Evolutionary conservation across 2,888 invertebrate genomes (phyloP), one percentile per base, ranked within the genome.

Genomic region (Minunthozetes semirufus): DNA sequence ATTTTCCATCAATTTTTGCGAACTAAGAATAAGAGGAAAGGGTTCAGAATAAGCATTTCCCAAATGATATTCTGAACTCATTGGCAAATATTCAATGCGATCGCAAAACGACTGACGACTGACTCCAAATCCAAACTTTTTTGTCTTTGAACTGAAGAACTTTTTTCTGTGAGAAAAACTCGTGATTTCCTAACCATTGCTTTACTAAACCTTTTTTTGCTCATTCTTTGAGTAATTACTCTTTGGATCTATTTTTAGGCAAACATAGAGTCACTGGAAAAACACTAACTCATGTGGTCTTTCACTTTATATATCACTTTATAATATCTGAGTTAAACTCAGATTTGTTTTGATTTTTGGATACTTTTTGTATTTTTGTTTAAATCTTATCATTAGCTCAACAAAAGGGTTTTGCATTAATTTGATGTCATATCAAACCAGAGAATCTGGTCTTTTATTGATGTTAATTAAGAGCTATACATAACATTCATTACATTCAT

Each of bases 71-170:
- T 46, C 6, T 70, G 48, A 70, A 70, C 46, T 48, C 48, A 70
- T 70, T 70, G 70, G 70, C 70, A 70, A 70, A 46, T 70, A 25
- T 70, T 70, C 70, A 70, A 70, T 70, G 22, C 19, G 19, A 15
- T 33, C 4, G 5, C 29, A 61, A 17, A 15, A 27, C 29, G 13
- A 29, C 29, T 61, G 27, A 61, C n/a, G 38, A 19, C 63, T 66
- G n/a, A 38, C 27, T 66, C 11, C n/a, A 33, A n/a, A 19, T 9
- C 17, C 33, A 63, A 66, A 66, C 17, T 38, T 66, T 66, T 38
- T 19, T 33, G 17, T 66, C 22, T 53, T 53, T 33, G 13, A 11
- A 59, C 5, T 59, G 15, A 59, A 59, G 33, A 17, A 11, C 13
- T 33, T 19, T 42, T 42, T 42, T 42, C 5, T 42, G 42, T 42